These are phyloP conservation scores for Caenorhabditis drosophilae DNA, from an alignment of 2,888 invertebrate species.

Conservation along the genomic window DNA sequence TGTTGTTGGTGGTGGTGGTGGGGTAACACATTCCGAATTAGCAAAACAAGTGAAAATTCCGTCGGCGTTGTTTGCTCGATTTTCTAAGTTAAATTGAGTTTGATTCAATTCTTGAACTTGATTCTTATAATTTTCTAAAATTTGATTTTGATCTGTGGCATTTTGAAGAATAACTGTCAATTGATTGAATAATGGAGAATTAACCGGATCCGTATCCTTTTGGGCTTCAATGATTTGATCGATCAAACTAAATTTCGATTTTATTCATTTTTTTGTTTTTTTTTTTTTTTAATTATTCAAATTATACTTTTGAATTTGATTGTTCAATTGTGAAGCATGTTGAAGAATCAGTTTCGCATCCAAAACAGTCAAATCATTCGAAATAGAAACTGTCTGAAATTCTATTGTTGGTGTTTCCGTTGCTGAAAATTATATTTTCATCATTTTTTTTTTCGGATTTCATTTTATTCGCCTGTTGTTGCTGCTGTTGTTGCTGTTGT, in stretches of 20 bases:
- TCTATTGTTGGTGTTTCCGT: too few species aligned
- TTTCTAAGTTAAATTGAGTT: constrained; percentile 5
- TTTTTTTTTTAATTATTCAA: too few species aligned
- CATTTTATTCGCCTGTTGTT: too few species aligned
- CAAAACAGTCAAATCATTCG: too few species aligned
- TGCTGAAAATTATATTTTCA: too few species aligned
- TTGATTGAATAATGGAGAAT: constrained; percentile 24
- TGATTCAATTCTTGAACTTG: constrained; percentile 3
- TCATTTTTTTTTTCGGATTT: too few species aligned
- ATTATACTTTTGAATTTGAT: constrained; percentile 19
- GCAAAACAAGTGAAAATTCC: constrained; percentile 21
- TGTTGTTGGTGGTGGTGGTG: background rate
- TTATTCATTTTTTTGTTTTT: background rate
- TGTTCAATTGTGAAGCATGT: constrained; percentile 18
- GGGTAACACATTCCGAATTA: constrained; percentile 24
- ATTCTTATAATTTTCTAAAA: constrained; percentile 12
- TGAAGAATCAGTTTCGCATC: constrained; percentile 25
- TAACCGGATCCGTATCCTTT: constrained; percentile 8
- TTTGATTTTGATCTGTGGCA: constrained; percentile 11
- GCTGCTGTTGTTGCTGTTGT: too few species aligned
- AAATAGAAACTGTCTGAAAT: too few species aligned
- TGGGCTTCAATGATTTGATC: constrained; percentile 4
- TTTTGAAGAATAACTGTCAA: constrained; percentile 4
- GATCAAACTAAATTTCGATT: constrained; percentile 10
- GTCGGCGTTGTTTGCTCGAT: constrained; percentile 1